Evolutionary conservation across 2,888 invertebrate species (phyloP).

Genomic region (Nasonovia ribisnigri): DNA sequence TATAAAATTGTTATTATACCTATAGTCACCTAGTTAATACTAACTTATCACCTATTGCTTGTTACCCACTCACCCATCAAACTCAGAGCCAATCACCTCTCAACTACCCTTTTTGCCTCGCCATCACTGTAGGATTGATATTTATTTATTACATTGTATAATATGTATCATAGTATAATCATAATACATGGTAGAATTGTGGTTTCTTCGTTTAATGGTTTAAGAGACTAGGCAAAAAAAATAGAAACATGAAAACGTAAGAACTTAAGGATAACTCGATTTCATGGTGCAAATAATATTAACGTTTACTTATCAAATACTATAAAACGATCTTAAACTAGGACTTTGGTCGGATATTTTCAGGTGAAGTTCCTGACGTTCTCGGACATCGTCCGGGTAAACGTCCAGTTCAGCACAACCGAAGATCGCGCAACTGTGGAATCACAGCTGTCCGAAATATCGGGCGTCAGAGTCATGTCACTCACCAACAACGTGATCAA

Average conservation of each 20-base stretch:
- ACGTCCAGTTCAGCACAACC: constrained; percentile 4
- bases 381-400: constrained; percentile 19
- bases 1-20: too few relatives aligned
- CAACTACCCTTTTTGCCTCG: too few relatives aligned
- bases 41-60: too few relatives aligned
- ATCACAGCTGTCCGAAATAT: constrained; percentile 53
- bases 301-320: not conserved
- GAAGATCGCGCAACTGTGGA: constrained; percentile 18
- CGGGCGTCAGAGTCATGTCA: constrained; percentile 8
- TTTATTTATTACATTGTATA: not conserved
- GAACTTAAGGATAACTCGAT: not conserved
- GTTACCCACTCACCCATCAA: too few relatives aligned
- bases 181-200: not conserved
- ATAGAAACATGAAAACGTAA: not conserved
- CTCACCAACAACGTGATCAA: constrained; percentile 32
- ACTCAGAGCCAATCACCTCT: too few relatives aligned
- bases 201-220: not conserved
- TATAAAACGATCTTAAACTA: not conserved
- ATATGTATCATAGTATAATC: not conserved
- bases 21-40: too few relatives aligned
- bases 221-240: not conserved
- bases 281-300: not conserved
- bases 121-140: not conserved
- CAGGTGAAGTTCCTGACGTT: constrained; percentile 45
- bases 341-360: not conserved